Evolutionary conservation across 1,140 invertebrate species (phyloP), one percentile per base, ranked within the genome.

Genomic region (Bombus impatiens): DNA sequence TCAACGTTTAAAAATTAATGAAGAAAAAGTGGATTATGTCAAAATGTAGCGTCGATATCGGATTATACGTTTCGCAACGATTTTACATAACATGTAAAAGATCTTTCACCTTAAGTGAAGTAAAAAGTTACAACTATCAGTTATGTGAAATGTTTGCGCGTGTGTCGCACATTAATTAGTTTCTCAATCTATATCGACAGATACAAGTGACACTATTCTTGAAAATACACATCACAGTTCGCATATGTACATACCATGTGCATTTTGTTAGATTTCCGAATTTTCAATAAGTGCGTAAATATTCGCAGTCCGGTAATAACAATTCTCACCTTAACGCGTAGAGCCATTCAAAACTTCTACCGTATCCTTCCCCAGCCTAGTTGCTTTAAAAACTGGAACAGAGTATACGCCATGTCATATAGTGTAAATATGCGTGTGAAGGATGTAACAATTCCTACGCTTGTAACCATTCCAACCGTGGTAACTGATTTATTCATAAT

Each of bases 401-500:
- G 18, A 47, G n/a, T 22, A 37, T 10, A 47, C 2, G 9, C n/a
- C 65, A 15, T 74, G 80, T 75, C 15, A 37, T 47, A 37, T 37
- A 35, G 42, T 25, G 42, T 25, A 76, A 53, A 83, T 35, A 37
- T 3, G 42, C 82, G 82, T 84, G 82, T 25, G 82, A 84, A 78
- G 25, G 22, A 32, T 22, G 22, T 44, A 68, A 84, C 32, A 53
- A 70, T 57, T 70, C 44, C 42, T 25, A 37, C 13, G n/a, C 1
- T 4, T 25, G 82, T 77, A 78, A 57, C 74, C 75, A 57, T 84
- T 70, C 25, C 25, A 85, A 79, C 68, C 77, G 76, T 85, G 77
- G 83, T 37, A 86, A 74, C 79, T 22, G 65, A 84, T 79, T 87
- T 71, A 87, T 84, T 87, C 82, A 80, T 85, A 70, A 57, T n/a